phyloP scores from a whole-genome alignment of 2,113 vertebrate genomes.

The Bubalus kerabau region DNA sequence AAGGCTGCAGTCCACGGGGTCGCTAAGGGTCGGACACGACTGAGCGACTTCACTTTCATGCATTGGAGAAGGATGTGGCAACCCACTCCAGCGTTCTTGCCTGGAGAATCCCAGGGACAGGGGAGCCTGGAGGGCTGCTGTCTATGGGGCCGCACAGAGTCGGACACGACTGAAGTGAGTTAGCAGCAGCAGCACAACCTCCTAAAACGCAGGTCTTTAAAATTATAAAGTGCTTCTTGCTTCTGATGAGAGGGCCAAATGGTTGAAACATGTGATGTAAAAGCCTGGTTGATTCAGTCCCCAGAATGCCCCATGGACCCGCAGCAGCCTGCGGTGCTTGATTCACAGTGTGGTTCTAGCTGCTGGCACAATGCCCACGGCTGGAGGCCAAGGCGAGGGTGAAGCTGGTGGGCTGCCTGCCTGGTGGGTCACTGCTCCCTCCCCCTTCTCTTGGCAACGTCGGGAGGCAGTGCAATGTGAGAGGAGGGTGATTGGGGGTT shows the following conservation, averaged over 20 bases:
- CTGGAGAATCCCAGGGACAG: no score
- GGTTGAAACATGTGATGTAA: accelerated
- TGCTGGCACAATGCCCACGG: accelerated
- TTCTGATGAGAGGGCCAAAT: neutral
- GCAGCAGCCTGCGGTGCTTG: accelerated
- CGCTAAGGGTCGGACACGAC: no score
- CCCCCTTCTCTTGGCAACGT: neutral
- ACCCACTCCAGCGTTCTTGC: no score
- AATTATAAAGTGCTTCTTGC: neutral
- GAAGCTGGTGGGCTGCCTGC: neutral
- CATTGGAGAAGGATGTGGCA: no score
- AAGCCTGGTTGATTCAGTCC: neutral
- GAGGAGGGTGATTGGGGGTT: neutral
- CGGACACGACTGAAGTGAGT: no score
- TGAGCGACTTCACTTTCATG: no score
- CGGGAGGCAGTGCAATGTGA: neutral
- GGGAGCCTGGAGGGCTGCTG: no score
- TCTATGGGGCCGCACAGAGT: no score
- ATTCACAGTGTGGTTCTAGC: neutral
- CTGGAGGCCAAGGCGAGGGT: neutral
- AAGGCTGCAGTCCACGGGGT: no score
- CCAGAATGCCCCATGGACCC: accelerated
- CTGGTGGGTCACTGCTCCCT: accelerated
- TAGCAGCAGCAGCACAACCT: neutral
- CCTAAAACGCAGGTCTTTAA: neutral